Evolutionary conservation across 2,888 invertebrate species (phyloP).

Genomic region (Ichneumoninae sp.): DNA sequence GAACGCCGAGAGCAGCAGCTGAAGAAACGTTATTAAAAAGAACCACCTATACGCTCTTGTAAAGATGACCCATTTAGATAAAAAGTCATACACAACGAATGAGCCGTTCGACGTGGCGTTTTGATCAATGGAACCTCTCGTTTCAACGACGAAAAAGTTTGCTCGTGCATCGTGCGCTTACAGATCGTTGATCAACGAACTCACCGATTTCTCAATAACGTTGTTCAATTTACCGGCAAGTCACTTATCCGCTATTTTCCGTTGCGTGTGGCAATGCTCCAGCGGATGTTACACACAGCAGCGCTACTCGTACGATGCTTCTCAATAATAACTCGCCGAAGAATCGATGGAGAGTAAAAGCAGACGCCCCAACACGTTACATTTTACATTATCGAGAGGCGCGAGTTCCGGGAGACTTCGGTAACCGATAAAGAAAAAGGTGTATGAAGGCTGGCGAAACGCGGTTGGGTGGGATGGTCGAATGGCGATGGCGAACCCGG

Average conservation of each 20-base stretch:
- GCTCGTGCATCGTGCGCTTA: background rate
- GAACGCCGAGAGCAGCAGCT: conserved; percentile 33
- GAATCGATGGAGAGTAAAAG: conserved; percentile 39
- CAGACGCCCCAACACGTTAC: conserved; percentile 1
- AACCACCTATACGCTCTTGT: conserved; percentile 37
- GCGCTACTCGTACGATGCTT: background rate
- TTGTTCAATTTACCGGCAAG: conserved; percentile 34
- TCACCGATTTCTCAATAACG: conserved; percentile 42
- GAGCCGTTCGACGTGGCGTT: conserved; percentile 40
- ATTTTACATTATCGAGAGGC: conserved; percentile 44
- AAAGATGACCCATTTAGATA: conserved; percentile 62
- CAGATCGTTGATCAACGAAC: conserved; percentile 20
- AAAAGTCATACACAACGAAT: conserved; percentile 36
- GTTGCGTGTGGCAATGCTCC: conserved; percentile 13
- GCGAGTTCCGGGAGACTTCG: background rate
- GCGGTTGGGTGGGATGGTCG: background rate
- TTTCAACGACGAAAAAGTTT: conserved; percentile 37
- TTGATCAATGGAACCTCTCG: conserved; percentile 42
- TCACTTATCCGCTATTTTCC: conserved; percentile 2
- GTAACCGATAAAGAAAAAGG: conserved; percentile 15
- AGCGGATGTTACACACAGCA: background rate
- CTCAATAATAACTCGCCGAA: conserved; percentile 20
- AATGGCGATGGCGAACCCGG: conserved; percentile 14
- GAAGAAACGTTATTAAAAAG: conserved; percentile 46
- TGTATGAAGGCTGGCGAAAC: conserved; percentile 44